Percentiles rank a stretch among this genome's conserved stretches.
Evolutionary conservation across 2,888 invertebrate species (phyloP).

Genomic region (Zaprionus bogoriensis): DNA sequence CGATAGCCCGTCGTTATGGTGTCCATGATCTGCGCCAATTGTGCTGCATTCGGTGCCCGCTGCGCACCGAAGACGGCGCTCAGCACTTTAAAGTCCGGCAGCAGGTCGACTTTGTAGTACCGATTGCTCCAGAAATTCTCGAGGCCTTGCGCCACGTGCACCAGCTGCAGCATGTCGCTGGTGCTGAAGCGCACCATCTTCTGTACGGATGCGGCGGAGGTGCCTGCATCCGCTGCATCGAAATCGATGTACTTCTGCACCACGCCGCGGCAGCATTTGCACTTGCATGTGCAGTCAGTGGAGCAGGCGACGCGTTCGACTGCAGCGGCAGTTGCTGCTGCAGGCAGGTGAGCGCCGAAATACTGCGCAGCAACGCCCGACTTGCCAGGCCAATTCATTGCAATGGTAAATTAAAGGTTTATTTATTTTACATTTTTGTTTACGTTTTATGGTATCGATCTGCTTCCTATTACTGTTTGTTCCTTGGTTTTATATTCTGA

Average conservation of each 20-base stretch:
- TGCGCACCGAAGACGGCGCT: not conserved
- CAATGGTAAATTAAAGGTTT: not conserved
- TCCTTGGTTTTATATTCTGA: too few species aligned
- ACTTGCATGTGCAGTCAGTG: slow-evolving; percentile 23
- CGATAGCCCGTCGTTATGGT: slow-evolving; percentile 43
- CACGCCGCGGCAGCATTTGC: slow-evolving; percentile 39
- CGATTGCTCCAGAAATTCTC: slow-evolving; percentile 50
- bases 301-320: slow-evolving; percentile 10
- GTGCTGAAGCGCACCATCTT: slow-evolving; percentile 45
- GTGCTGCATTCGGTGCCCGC: not conserved
- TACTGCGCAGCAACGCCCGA: not conserved
- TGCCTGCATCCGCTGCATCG: not conserved
- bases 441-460: too few species aligned
- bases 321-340: not conserved
- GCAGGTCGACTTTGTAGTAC: slow-evolving; percentile 29
- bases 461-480: too few species aligned
- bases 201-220: slow-evolving; percentile 16
- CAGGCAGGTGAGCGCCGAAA: not conserved
- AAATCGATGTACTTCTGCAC: slow-evolving; percentile 41
- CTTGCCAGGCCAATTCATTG: not conserved
- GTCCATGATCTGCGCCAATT: slow-evolving; percentile 26
- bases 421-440: too few species aligned
- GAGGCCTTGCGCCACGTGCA: slow-evolving; percentile 29
- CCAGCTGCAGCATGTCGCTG: slow-evolving; percentile 29
- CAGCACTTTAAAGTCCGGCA: slow-evolving; percentile 23